Base-by-base conservation (phyloP, 2,888 invertebrate genomes). In the Aporophyla nigra region DNA sequence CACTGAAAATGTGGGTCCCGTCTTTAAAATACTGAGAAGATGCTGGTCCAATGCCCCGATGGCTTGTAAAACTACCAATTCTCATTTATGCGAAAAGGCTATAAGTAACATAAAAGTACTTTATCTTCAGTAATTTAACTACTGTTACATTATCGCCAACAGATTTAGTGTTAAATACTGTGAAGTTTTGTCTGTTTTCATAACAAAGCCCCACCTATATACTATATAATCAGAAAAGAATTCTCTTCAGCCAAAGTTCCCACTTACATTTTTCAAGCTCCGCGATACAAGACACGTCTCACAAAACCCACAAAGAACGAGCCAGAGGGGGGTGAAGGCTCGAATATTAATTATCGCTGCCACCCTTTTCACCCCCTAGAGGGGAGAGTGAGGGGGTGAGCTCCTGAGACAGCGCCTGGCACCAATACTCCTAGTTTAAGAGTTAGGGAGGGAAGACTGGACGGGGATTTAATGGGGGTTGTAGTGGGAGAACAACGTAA, bases 371-470 rank as follows among this genome's bases (percentile, higher is more conserved):
- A n/a, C 74, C 71, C 82, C 40, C n/a, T 0, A 40, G 5, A 2
- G 33, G 40, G 69, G 54, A 40, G 43, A 58, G 58, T 70, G 58
- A 56, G 85, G 65, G 71, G 84, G 84, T 85, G 86, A 75, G 82
- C 79, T 83, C 80, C 87, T 83, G 87, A 88, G 88, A 90, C 91
- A 90, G 94, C 94, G 94, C 95, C 95, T 94, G 95, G 95, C 87
- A 95, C 95, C 94, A 90, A 92, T 89, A 88, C 88, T 87, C 85
- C 88, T 89, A 86, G 84, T 83, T 75, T 77, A 90, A 80, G 92
- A 92, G 91, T 51, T 78, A 70, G 78, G 71, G 69, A 65, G 74
- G 73, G 66, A 63, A n/a, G 12, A 61, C 51, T 49, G 46, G 58
- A 10, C 62, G 69, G n/a, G 74, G 80, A 71, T 63, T 67, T 75